phyloP scores from a whole-genome alignment of 2,113 vertebrate genomes.

The Psilopogon haemacephalus region DNA sequence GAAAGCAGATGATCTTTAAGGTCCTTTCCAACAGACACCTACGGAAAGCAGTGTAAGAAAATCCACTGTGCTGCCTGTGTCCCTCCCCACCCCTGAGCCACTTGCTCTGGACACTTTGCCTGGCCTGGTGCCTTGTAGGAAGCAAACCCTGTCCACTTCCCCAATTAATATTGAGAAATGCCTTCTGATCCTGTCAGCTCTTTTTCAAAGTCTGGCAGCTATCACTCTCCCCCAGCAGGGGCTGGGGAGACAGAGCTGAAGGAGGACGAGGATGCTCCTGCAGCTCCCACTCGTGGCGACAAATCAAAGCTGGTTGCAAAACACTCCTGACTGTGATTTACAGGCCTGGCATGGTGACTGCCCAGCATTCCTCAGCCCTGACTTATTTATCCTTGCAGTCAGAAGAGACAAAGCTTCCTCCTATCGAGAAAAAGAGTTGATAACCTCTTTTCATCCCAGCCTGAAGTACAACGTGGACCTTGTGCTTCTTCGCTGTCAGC shows the following conservation, averaged over 20 bases:
- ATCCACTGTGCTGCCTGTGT: not conserved
- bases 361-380: not conserved
- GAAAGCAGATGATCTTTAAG: no score
- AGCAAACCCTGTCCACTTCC: not conserved
- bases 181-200: not conserved
- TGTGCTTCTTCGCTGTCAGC: slow-evolving; percentile 36
- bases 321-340: not conserved
- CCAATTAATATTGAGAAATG: not conserved
- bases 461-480: slow-evolving; percentile 21
- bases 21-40: no score
- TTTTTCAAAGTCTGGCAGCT: not conserved
- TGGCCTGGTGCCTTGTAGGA: not conserved
- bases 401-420: slow-evolving; percentile 46
- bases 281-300: not conserved
- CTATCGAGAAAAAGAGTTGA: slow-evolving; percentile 49
- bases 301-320: slow-evolving; percentile 12
- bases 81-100: not conserved
- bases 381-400: slow-evolving; percentile 22
- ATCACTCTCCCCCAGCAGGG: not conserved
- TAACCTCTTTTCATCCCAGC: slow-evolving; percentile 45
- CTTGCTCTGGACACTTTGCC: not conserved
- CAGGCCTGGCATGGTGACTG: slow-evolving; percentile 12
- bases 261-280: not conserved
- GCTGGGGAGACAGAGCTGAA: not conserved
- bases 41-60: not conserved